Conservation (phyloP, 2,888 invertebrate species). For the Tupiocoris notatus region DNA sequence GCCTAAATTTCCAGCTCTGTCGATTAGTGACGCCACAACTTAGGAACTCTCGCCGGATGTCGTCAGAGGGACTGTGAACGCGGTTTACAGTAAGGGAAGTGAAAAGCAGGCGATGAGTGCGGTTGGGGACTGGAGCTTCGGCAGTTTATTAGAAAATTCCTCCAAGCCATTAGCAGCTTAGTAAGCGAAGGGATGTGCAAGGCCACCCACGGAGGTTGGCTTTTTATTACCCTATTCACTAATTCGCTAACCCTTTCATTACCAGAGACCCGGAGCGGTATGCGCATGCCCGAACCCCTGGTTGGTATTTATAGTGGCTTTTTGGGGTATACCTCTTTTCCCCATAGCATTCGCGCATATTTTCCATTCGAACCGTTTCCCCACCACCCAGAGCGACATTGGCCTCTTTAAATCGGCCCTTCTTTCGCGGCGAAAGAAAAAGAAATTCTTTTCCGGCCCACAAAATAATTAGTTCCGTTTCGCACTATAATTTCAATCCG, state of each 20-base stretch:
- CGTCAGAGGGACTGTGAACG: neutral
- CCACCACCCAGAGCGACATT: slow-evolving; percentile 4
- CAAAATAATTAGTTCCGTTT: neutral
- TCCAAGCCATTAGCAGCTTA: slow-evolving; percentile 36
- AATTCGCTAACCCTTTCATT: slow-evolving; percentile 44
- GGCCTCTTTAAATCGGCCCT: slow-evolving; percentile 24
- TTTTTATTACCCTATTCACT: slow-evolving; percentile 43
- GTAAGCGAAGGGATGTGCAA: neutral
- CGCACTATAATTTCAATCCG: neutral
- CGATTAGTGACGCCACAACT: neutral
- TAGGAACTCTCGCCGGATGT: neutral
- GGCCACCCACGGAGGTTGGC: neutral
- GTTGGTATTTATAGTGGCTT: slow-evolving; percentile 40
- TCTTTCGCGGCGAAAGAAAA: neutral
- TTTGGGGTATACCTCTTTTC: neutral
- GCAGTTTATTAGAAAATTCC: slow-evolving; percentile 43
- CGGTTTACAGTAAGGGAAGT: neutral
- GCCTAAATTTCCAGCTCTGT: neutral
- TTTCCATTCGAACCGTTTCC: neutral
- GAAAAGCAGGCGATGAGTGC: neutral
- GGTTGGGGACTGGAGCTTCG: slow-evolving; percentile 6
- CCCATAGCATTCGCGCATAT: neutral
- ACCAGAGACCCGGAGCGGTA: slow-evolving; percentile 10
- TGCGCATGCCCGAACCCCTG: neutral
- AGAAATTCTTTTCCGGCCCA: neutral